Conservation (phyloP, 2,113 vertebrate species). For the Leiothrix lutea region DNA sequence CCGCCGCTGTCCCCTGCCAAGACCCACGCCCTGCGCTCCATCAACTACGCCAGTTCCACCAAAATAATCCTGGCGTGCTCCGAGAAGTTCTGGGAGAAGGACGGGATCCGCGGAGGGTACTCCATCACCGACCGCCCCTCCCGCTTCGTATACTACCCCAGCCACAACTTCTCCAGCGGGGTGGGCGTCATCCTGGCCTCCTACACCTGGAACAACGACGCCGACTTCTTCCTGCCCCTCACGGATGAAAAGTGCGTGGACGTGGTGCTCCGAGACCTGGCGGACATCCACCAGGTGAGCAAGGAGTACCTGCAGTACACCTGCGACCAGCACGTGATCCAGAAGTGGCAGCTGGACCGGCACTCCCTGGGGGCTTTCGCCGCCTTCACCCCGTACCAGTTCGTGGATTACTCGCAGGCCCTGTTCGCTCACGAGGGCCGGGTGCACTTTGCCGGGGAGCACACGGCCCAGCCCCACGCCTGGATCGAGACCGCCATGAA, state of each 20-base stretch:
- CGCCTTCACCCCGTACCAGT: slow-evolving; percentile 81
- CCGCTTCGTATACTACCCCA: slow-evolving; percentile 84
- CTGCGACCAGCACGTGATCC: slow-evolving; percentile 67
- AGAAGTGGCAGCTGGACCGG: slow-evolving; percentile 82
- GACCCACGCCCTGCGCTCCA: slow-evolving; percentile 73
- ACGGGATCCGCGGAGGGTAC: slow-evolving; percentile 76
- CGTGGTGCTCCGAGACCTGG: slow-evolving; percentile 74
- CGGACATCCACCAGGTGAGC: slow-evolving; percentile 69
- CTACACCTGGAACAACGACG: slow-evolving; percentile 78
- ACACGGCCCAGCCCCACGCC: slow-evolving; percentile 75
- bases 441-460: slow-evolving; percentile 85
- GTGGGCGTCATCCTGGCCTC: slow-evolving; percentile 79
- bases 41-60: slow-evolving; percentile 77
- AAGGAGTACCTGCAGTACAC: slow-evolving; percentile 41
- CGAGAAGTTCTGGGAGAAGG: slow-evolving; percentile 80
- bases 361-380: slow-evolving; percentile 77
- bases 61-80: slow-evolving; percentile 81
- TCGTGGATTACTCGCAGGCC: slow-evolving; percentile 45
- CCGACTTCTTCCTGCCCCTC: slow-evolving; percentile 76
- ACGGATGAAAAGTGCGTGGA: slow-evolving; percentile 21
- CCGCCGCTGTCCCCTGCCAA: slow-evolving; percentile 74
- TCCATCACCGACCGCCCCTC: slow-evolving; percentile 79
- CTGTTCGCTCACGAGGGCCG: slow-evolving; percentile 74
- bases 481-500: slow-evolving; percentile 87
- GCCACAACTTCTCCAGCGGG: slow-evolving; percentile 69